Evolutionary conservation across 37 sponge, comb jelly and placozoan genomes (phyloP), one percentile per base, ranked within the genome.

Genomic region (Oopsacas minuta): DNA sequence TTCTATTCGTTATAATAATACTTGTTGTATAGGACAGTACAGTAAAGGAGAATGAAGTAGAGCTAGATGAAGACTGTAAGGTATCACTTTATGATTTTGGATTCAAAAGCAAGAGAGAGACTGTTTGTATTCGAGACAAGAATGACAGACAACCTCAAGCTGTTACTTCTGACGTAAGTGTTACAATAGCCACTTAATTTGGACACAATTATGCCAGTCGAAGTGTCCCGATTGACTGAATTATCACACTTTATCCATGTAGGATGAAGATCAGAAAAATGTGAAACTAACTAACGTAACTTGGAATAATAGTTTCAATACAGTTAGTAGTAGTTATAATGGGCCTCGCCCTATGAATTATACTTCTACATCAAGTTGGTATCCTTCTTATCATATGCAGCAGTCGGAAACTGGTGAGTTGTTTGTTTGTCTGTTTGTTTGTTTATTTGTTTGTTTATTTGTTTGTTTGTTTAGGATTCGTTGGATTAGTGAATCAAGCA

Each of bases 401-500:
- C 75, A 61, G 22, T 61, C 75, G 5, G 75, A 61, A n/a, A 61
- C 75, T 32, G 75, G 75, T 61, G 28, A 34, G 22, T 42, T 42
- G 49, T 42, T 42, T 42, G 15, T 42, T 42, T 42, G 49, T 42
- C 15, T 42, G 15, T 42, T 42, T 42, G 15, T 42, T 42, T 17
- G 12, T 42, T 42, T 15, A 15, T 42, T 42, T 8, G 8, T 42
- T 42, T 42, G 49, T 42, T 42, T 17, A 42, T 15, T 42, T 42
- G 49, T 42, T 42, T 42, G 12, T 8, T 42, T 42, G 49, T 0
- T 22, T 37, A 95, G 96, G 92, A 30, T 95, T 84, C 52, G 90
- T 93, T 82, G 96, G 96, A 28, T 87, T 96, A 37, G 96, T 96
- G 36, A 96, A 96, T 39, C 96, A 96, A 39, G 96, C 96, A 20